phyloP scores from a whole-genome alignment of 2,797 vertebrate species.

The Eulemur albifrons region DNA sequence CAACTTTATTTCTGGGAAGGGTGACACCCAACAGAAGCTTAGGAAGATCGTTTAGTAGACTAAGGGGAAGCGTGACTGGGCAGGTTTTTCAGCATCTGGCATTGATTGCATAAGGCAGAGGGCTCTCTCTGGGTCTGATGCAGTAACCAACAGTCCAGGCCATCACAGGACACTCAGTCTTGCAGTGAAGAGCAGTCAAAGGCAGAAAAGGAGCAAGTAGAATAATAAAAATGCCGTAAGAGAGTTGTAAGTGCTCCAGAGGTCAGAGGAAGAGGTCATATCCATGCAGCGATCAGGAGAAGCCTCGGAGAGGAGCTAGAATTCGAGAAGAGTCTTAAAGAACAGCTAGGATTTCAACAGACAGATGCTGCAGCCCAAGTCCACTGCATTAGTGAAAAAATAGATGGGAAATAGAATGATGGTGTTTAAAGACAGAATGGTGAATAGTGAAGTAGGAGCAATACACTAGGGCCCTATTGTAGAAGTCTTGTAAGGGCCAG shows the following conservation, averaged over 20 bases:
- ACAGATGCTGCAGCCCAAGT: neutral
- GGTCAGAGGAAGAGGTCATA: neutral
- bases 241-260: neutral
- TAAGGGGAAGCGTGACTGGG: neutral
- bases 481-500: neutral
- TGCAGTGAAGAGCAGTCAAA: neutral
- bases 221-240: neutral
- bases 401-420: neutral
- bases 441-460: neutral
- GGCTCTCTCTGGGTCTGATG: neutral
- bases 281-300: neutral
- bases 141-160: neutral
- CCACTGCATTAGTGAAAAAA: neutral
- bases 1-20: constrained; percentile 16
- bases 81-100: neutral
- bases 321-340: neutral
- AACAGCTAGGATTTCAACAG: neutral
- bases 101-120: neutral
- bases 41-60: neutral
- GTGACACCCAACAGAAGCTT: neutral
- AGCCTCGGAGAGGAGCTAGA: neutral
- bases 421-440: neutral
- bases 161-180: neutral
- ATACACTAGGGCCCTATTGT: neutral
- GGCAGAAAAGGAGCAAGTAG: neutral